These are phyloP conservation scores for Triplophysa tibetana DNA, from an alignment of 2,113 vertebrate species.

Conservation along the genomic window DNA sequence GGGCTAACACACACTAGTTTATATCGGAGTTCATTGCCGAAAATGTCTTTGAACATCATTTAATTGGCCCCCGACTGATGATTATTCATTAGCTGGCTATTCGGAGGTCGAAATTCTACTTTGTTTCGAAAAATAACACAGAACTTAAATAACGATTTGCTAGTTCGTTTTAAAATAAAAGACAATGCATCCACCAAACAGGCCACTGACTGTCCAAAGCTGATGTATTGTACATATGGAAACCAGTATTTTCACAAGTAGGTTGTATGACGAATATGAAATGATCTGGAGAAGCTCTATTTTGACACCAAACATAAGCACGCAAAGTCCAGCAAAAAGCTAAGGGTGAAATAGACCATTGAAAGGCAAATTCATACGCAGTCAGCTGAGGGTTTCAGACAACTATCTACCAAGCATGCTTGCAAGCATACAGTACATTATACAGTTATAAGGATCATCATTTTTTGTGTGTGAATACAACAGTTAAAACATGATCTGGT, in stretches of 20 bases:
- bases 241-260: not conserved
- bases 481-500: not conserved
- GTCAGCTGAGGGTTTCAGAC: slow-evolving; percentile 2
- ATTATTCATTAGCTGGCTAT: slow-evolving; percentile 88
- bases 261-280: not conserved
- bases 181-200: not conserved
- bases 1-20: slow-evolving; percentile 66
- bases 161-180: not conserved
- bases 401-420: not conserved
- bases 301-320: not conserved
- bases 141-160: not conserved
- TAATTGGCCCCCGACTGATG: slow-evolving; percentile 86
- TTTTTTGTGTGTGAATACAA: slow-evolving; percentile 6
- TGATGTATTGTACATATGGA: not conserved
- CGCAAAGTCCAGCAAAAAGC: not conserved
- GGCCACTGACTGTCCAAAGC: not conserved
- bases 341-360: not conserved
- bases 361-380: slow-evolving; percentile 26
- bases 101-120: slow-evolving; percentile 80
- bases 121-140: slow-evolving; percentile 67
- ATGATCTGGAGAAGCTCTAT: slow-evolving; percentile 4
- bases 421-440: not conserved
- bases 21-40: slow-evolving; percentile 78
- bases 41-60: slow-evolving; percentile 87
- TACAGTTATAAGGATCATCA: not conserved